Evolutionary conservation across 2,888 invertebrate species (phyloP), one percentile per base, ranked within the genome.

Genomic region (Acrobasis suavella): DNA sequence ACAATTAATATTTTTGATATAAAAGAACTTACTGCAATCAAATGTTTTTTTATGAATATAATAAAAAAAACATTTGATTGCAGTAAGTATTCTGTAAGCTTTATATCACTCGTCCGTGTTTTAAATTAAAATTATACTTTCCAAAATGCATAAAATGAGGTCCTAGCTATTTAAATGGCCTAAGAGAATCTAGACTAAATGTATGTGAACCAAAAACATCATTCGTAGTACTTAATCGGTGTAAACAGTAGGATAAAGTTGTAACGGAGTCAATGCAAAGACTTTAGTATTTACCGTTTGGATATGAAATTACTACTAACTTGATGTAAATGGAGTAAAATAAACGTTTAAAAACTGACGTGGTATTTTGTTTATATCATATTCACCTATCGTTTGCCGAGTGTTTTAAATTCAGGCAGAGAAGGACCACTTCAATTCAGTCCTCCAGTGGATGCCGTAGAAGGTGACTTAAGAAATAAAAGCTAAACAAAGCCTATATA

Each of bases 261-360:
- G 62, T 63, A 64, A 63, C 66, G 58, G 65, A 74, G 70, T 77
- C 72, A 73, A 71, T 65, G 67, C 71, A 70, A 73, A 75, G 71
- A 77, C 76, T 76, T n/a, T 82, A 82, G 80, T 77, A 75, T 82
- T 77, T 82, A 83, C 79, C 78, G 75, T 82, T 82, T 81, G 73
- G 72, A 83, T 85, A 85, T 80, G 72, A 75, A 73, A 81, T 83
- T 84, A 86, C 81, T 86, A 86, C n/a, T n/a, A n/a, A n/a, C 76
- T 88, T 78, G 80, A 83, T 89, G 87, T 89, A 88, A 83, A 89
- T 83, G 76, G 73, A 81, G 79, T 87, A 84, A 82, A 82, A 82
- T 89, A 87, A 87, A 87, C 82, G 84, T 87, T 83, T 81, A 83
- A 76, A 69, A 65, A 65, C 58, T 64, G 55, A 62, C 12, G 58